These are phyloP conservation scores for Hystrix cristata DNA, from an alignment of 2,113 vertebrate genomes.

Conservation along the genomic window DNA sequence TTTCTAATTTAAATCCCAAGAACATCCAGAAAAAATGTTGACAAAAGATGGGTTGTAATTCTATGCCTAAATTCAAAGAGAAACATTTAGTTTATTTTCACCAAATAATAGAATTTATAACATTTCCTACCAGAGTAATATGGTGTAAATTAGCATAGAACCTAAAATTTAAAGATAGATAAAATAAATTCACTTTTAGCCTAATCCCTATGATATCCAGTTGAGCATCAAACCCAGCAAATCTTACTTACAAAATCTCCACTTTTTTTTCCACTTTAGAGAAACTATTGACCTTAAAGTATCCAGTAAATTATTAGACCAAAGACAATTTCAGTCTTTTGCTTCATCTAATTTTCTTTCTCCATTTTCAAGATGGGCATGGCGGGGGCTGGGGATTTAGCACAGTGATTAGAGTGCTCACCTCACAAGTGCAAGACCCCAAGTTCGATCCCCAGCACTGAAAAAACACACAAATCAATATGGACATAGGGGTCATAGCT, in stretches of 20 bases:
- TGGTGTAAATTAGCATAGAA: constrained; percentile 26
- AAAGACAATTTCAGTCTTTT: constrained; percentile 53
- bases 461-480: background rate
- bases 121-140: background rate
- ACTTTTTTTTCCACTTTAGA: background rate
- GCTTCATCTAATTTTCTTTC: background rate
- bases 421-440: too few relatives aligned
- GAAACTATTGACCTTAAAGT: background rate
- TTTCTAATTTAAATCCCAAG: constrained; percentile 1
- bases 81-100: constrained; percentile 46
- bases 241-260: background rate
- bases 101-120: background rate
- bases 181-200: background rate
- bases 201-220: background rate
- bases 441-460: too few relatives aligned
- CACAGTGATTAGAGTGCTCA: too few relatives aligned
- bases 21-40: background rate
- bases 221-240: constrained; percentile 41
- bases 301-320: background rate
- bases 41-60: constrained; percentile 12
- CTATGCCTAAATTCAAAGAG: constrained; percentile 32
- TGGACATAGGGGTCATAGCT: background rate
- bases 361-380: background rate
- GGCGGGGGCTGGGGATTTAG: too few relatives aligned
- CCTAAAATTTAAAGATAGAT: constrained; percentile 46